Base-by-base conservation (phyloP, 2,113 vertebrate species). In the Puffinus mauretanicus region DNA sequence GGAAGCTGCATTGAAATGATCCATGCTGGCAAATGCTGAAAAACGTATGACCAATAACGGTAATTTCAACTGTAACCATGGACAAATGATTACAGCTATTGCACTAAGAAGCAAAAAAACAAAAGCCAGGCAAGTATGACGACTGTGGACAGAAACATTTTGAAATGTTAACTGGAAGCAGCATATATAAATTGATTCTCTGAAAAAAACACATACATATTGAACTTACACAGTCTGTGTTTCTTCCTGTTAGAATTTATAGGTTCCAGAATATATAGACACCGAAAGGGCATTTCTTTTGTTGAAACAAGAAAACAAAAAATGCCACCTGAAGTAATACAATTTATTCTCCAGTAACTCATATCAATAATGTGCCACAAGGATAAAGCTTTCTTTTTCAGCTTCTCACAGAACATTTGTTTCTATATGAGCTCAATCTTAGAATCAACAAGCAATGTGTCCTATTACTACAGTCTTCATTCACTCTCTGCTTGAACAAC, bases 1-100 rank as follows among this genome's bases (percentile, higher is more conserved):
- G 98, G 94, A 99, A 99, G 73, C 89, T 86, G 78, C 99, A 99
- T 93, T 98, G 99, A 95, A 99, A 99, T 0, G 98, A 98, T 58
- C 99, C 99, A 0, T 97, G 99, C 75, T 98, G 99, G 98, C 99
- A 99, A 83, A 99, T 61, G 21, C 99, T 99, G 97, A 95, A 98
- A 98, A 92, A 97, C 5, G 64, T 12, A 96, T 4, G 40, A 95
- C 24, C 89, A 82, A 54, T 3, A 76, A 70, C 7, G 30, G 78
- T 29, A 87, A 57, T 16, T 55, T 95, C 85, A 83, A 61, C 54
- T 46, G 32, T 42, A 91, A 57, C 24, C 29, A 64, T 9, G 15
- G 62, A 73, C 8, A 91, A 57, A 58, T 4, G 2, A 32, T 7
- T 27, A 67, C 29, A 92, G 34, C 29, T 80, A 66, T 5, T 73